Evolutionary conservation across 1,140 invertebrate species (phyloP), one percentile per base, ranked within the genome.

Genomic region (Temnothorax nylanderi): DNA sequence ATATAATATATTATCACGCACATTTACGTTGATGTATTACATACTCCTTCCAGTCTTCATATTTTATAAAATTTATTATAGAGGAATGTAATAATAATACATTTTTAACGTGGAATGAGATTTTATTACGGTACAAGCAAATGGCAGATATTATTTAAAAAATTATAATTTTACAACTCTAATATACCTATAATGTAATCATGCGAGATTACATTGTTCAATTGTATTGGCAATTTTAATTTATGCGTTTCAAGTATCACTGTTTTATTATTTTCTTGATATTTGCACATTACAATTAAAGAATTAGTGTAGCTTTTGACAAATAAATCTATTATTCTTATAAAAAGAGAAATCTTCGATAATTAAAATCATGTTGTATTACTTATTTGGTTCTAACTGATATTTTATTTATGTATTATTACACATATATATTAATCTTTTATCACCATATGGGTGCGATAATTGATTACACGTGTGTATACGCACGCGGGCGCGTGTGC

Each of bases 341-440:
- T 56, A 26, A 21, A 41, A 51, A 54, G 0, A 58, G 13, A 58
- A 18, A 0, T 16, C 7, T 56, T 13, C 10, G 54, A 54, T 54
- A 49, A 49, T 78, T 78, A 65, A 51, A 8, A 54, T 69, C 41
- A 47, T 60, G 21, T 65, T 26, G 26, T 67, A 51, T 65, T 8
- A 44, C 13, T 41, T 37, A 41, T 49, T 6, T 37, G 18, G 3
- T 80, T 49, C 65, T 41, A 26, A 26, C 26, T 26, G n/a, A 32
- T 0, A 44, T 58, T 84, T 75, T 62, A 60, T 75, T 60, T 5
- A 44, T 26, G 41, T 34, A 16, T 74, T 60, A 26, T 74, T 74
- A 10, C 4, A 72, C 0, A 82, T 60, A 13, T 37, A 26, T 74
- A 21, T 74, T 82, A 11, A 47, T 58, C 16, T 16, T 74, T 74